Percentiles rank a stretch among this genome's conserved stretches.
Conservation (phyloP, 23 tunicate genomes). For the Phallusia fumigata region DNA sequence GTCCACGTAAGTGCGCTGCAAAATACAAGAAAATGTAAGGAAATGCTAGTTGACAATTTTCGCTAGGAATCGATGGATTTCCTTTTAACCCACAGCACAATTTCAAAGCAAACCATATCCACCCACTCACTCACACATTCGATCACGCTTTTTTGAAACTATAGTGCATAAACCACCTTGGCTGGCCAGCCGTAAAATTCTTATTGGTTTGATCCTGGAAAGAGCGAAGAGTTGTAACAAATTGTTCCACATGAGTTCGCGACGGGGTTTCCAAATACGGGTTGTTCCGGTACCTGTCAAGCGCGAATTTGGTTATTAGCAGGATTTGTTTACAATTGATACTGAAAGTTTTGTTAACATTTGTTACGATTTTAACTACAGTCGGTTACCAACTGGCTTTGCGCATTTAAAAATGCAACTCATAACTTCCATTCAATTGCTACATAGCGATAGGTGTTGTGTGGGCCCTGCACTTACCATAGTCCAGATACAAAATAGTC, state of each 20-base stretch:
- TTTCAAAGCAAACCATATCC: too few relatives aligned
- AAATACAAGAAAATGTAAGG: not conserved
- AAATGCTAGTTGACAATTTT: too few relatives aligned
- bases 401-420: too few relatives aligned
- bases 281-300: slow-evolving; percentile 36
- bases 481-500: slow-evolving; percentile 68
- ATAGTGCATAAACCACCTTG: not conserved
- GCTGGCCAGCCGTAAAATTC: not conserved
- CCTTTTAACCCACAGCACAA: too few relatives aligned
- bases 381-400: not conserved
- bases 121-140: too few relatives aligned
- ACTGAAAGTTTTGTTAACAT: too few relatives aligned
- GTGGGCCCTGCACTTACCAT: slow-evolving; percentile 47
- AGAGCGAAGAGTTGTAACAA: slow-evolving; percentile 27
- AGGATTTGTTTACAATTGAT: too few relatives aligned
- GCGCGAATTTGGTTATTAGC: too few relatives aligned
- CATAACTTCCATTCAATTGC: too few relatives aligned
- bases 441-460: too few relatives aligned
- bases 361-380: too few relatives aligned
- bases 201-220: slow-evolving; percentile 2
- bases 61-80: too few relatives aligned
- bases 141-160: not conserved
- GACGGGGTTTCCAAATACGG: slow-evolving; percentile 15
- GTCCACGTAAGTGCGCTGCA: slow-evolving; percentile 28
- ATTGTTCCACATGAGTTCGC: not conserved